A percentile compares a stretch with the other conserved stretches of the same genome.
Evolutionary conservation across 1,140 invertebrate genomes (phyloP).

Genomic region (Hycleus phaleratus): DNA sequence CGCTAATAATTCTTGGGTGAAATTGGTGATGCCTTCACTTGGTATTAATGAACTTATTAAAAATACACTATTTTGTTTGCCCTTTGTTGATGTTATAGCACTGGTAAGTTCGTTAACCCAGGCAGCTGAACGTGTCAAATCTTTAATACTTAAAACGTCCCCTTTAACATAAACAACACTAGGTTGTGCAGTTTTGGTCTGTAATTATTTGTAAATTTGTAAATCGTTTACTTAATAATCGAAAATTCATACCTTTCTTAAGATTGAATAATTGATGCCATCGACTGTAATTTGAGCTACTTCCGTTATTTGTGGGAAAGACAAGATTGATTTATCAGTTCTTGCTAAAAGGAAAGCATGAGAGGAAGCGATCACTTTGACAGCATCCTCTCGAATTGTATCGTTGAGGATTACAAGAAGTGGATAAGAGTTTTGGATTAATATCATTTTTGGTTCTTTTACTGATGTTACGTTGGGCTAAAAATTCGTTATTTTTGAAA

Average conservation of each 20-base stretch:
- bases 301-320: constrained; percentile 17
- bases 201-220: too few relatives aligned
- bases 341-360: constrained; percentile 30
- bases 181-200: constrained; percentile 11
- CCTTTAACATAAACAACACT: constrained; percentile 27
- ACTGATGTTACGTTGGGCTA: constrained; percentile 28
- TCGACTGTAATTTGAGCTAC: constrained; percentile 26
- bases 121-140: constrained; percentile 24
- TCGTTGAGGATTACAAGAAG: constrained; percentile 31
- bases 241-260: constrained; percentile 21
- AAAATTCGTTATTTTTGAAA: constrained; percentile 9
- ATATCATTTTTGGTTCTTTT: constrained; percentile 25
- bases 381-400: constrained; percentile 22
- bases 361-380: constrained; percentile 22
- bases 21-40: constrained; percentile 31
- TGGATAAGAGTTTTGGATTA: constrained; percentile 28
- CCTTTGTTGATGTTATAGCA: constrained; percentile 9
- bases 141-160: constrained; percentile 32
- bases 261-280: constrained; percentile 26
- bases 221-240: too few relatives aligned
- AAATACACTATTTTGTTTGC: constrained; percentile 24
- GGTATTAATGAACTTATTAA: constrained; percentile 29
- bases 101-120: constrained; percentile 33
- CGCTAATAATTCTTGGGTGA: constrained; percentile 24
- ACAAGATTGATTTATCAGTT: constrained; percentile 20